Base-by-base conservation (phyloP, 2,888 invertebrate genomes). In the Scelioninae gen. 2 region DNA sequence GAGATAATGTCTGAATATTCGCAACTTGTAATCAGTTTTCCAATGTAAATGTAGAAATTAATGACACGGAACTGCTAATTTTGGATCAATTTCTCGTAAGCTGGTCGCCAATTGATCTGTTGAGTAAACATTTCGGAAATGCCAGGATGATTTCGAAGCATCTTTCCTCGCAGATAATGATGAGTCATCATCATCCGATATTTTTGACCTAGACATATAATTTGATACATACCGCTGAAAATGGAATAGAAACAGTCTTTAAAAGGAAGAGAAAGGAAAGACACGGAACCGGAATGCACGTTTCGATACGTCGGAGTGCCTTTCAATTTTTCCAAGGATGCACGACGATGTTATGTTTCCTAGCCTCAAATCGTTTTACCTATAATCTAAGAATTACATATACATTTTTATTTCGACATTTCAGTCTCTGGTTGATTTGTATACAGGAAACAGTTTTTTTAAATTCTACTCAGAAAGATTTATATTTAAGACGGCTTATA, bases 301-400 rank as follows among this genome's bases (percentile, higher is more conserved):
- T 67, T 67, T 50, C 39, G 57, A 58, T 58, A 48, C 35, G 28
- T 57, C 48, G 41, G 41, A 45, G 22, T 22, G 19, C 67, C 67
- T 67, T 67, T 67, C 67, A 57, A 58, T 67, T 57, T 67, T 57
- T 57, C 39, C 67, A 67, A 67, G 67, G 57, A 67, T 67, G 67
- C 48, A 67, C 57, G 28, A 43, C 43, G 53, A 58, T 33, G 60
- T 60, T 60, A 48, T 48, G 35, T 60, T 48, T 58, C 37, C 58
- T 25, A 53, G 25, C 19, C 28, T 48, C n/a, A 31, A 16, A 48
- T 35, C 35, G 50, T 28, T 33, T n/a, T n/a, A n/a, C n/a, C n/a
- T n/a, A n/a, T n/a, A n/a, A n/a, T n/a, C n/a, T n/a, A n/a, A n/a
- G n/a, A n/a, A n/a, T n/a, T n/a, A n/a, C n/a, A n/a, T n/a, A n/a